Conservation (phyloP, 2,888 invertebrate species). For the Allophyes oxyacanthae region DNA sequence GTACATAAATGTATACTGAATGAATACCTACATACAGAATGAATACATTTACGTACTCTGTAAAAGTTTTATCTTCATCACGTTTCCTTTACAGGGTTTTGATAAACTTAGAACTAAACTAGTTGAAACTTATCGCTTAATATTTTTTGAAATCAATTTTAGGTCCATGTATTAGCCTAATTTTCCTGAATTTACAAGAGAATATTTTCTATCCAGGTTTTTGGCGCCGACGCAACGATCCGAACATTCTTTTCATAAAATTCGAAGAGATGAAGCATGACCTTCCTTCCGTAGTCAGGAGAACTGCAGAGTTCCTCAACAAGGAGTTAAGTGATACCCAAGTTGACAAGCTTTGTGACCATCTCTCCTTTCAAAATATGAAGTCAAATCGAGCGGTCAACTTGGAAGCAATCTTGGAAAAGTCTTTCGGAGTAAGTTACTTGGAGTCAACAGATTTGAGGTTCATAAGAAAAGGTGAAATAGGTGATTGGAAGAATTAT, state of each 20-base stretch:
- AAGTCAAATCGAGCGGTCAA: conserved; percentile 94
- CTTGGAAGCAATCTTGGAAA: conserved; percentile 90
- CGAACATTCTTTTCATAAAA: conserved; percentile 93
- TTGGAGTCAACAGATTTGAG: conserved; percentile 86
- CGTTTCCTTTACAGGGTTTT: too few relatives aligned
- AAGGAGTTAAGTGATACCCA: conserved; percentile 91
- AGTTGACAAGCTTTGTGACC: conserved; percentile 91
- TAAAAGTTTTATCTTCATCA: too few relatives aligned
- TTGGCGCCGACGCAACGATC: conserved; percentile 92
- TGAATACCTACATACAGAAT: too few relatives aligned
- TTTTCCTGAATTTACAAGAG: background rate
- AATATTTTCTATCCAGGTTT: conserved; percentile 86
- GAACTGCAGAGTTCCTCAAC: conserved; percentile 92
- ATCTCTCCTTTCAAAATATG: conserved; percentile 95
- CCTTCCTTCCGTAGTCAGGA: conserved; percentile 90
- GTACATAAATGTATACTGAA: too few relatives aligned
- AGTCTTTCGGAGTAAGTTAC: conserved; percentile 83
- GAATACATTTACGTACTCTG: too few relatives aligned
- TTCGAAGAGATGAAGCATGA: conserved; percentile 95
- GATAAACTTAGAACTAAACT: too few relatives aligned
- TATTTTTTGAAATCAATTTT: too few relatives aligned
- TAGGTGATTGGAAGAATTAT: conserved; percentile 94
- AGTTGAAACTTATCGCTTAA: too few relatives aligned
- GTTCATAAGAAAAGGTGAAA: conserved; percentile 93
- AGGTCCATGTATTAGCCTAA: too few relatives aligned